Evolutionary conservation across 2,797 vertebrate species (phyloP).

Genomic region (Myripristis murdjan): DNA sequence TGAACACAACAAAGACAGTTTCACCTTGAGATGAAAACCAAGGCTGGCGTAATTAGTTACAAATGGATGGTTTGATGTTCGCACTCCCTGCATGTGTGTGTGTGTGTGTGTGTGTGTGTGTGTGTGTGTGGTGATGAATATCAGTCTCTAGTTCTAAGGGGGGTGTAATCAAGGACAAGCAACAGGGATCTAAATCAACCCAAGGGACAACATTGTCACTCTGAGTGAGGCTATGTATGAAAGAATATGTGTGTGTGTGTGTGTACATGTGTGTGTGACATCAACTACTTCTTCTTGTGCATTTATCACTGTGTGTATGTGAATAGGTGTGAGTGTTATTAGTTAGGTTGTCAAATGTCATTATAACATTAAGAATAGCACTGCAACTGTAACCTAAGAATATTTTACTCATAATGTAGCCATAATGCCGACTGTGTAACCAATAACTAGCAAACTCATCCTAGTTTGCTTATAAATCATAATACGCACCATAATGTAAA

Average conservation of each 20-base stretch:
- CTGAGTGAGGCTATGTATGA: constrained; percentile 12
- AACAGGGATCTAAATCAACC: constrained; percentile 67
- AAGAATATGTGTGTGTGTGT: constrained; percentile 3
- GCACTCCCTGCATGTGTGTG: neutral
- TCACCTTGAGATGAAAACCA: constrained; percentile 77
- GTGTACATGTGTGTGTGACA: constrained; percentile 4
- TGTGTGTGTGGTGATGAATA: constrained; percentile 44
- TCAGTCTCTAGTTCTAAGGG: constrained; percentile 60
- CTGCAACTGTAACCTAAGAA: neutral
- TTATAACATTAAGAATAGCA: too few species aligned
- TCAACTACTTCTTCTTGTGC: constrained; percentile 1
- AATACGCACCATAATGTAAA: neutral
- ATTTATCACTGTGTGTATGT: constrained; percentile 17
- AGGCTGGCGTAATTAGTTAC: constrained; percentile 75
- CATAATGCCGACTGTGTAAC: too few species aligned
- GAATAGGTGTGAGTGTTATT: neutral
- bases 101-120: neutral
- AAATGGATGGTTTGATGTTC: constrained; percentile 69
- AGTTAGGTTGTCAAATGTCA: too few species aligned
- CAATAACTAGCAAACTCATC: neutral
- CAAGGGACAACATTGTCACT: constrained; percentile 45
- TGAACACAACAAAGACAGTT: constrained; percentile 58
- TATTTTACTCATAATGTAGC: too few species aligned
- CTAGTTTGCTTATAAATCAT: constrained; percentile 16
- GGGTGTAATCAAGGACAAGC: constrained; percentile 75